These are phyloP conservation scores for Zoanthus gigantus DNA, from an alignment of 92 coral and sea anemone species.

Conservation along the genomic window DNA sequence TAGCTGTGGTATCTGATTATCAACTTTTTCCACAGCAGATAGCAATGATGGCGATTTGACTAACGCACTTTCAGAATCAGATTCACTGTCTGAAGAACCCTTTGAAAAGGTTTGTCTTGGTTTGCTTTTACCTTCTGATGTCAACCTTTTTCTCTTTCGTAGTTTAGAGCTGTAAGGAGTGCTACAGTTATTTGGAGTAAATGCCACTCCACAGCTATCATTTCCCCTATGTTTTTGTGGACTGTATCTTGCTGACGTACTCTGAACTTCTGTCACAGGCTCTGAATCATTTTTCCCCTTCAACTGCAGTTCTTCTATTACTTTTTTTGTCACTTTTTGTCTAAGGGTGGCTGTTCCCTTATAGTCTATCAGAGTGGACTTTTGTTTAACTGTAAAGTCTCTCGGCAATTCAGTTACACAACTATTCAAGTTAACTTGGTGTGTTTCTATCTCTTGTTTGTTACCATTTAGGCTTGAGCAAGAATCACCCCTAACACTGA, in stretches of 20 bases:
- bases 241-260: background rate
- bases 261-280: background rate
- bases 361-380: background rate
- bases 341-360: background rate
- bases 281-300: background rate
- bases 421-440: background rate
- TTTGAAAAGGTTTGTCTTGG: background rate
- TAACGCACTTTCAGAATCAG: background rate
- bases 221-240: background rate
- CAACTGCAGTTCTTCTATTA: background rate
- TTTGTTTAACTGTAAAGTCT: background rate
- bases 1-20: background rate
- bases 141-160: background rate
- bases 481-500: background rate
- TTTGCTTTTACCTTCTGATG: background rate
- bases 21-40: background rate
- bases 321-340: background rate
- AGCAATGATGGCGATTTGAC: background rate
- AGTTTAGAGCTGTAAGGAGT: background rate
- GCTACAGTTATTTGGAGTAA: background rate
- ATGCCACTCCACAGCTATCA: background rate
- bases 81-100: background rate
- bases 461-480: background rate
- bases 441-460: too few relatives aligned
- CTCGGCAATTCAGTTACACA: background rate